Conservation (phyloP, 64 coral and sea anemone species). For the Pocillopora verrucosa region DNA sequence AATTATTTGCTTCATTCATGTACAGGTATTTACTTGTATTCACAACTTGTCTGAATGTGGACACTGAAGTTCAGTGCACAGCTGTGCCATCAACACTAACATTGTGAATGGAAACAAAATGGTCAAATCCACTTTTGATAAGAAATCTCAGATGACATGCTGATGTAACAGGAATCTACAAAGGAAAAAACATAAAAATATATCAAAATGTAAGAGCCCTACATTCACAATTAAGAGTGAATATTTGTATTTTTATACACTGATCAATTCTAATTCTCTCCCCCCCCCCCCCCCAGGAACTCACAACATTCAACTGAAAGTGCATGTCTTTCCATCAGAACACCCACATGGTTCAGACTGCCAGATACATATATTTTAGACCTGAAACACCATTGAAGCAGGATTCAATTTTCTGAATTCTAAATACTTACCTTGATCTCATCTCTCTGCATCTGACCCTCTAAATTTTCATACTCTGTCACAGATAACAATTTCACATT, state of each 20-base stretch:
- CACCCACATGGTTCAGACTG: too few relatives aligned
- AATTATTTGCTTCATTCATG: too few relatives aligned
- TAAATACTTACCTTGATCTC: slow-evolving; percentile 56
- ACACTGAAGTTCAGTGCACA: slow-evolving; percentile 13
- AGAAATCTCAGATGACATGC: slow-evolving; percentile 68
- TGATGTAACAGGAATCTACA: slow-evolving; percentile 73
- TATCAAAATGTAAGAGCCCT: too few relatives aligned
- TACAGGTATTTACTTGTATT: background rate
- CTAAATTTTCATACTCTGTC: slow-evolving; percentile 65
- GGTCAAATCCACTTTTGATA: slow-evolving; percentile 80
- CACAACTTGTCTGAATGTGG: background rate
- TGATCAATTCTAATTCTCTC: too few relatives aligned
- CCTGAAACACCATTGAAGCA: background rate
- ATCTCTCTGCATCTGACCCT: slow-evolving; percentile 75
- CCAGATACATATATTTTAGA: background rate
- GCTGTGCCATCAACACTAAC: slow-evolving; percentile 65
- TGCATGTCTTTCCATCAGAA: background rate
- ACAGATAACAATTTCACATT: background rate
- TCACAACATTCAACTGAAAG: background rate
- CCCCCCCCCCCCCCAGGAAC: too few relatives aligned
- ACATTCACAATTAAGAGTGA: too few relatives aligned
- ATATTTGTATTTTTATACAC: too few relatives aligned
- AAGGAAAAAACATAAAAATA: background rate
- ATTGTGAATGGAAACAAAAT: slow-evolving; percentile 63
- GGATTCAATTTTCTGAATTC: background rate